Evolutionary conservation across 30 jellyfish, hydroid and myxozoan species (phyloP).

Genomic region (Hydractinia symbiolongicarpus): DNA sequence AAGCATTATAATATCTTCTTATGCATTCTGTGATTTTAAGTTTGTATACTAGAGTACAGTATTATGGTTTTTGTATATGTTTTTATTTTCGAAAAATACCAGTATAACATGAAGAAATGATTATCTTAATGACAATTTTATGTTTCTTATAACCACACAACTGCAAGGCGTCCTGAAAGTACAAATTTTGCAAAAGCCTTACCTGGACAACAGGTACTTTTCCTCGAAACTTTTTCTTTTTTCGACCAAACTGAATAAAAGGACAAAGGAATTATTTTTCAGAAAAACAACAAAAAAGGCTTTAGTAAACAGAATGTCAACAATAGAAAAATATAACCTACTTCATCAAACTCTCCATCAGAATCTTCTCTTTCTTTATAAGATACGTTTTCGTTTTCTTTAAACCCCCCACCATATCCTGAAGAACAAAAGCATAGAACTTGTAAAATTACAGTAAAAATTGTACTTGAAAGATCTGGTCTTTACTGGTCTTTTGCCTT

Average conservation of each 20-base stretch:
- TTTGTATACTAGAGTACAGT: no score
- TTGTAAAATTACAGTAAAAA: not conserved
- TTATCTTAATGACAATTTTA: no score
- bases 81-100: no score
- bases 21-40: no score
- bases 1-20: no score
- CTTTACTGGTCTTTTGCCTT: no score
- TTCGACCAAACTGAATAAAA: slow-evolving; percentile 63
- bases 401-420: slow-evolving; percentile 97
- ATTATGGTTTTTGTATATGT: no score
- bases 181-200: not conserved
- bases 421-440: not conserved
- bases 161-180: no score
- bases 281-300: not conserved
- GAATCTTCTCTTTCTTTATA: slow-evolving; percentile 79
- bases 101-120: no score
- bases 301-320: not conserved
- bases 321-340: slow-evolving; percentile 1
- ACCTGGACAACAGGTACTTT: slow-evolving; percentile 33
- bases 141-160: no score
- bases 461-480: no score
- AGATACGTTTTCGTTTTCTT: slow-evolving; percentile 71
- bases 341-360: slow-evolving; percentile 96
- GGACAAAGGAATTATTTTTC: not conserved
- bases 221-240: slow-evolving; percentile 62